phyloP scores from a whole-genome alignment of 2,797 vertebrate genomes.

The Onychomys arenicola region DNA sequence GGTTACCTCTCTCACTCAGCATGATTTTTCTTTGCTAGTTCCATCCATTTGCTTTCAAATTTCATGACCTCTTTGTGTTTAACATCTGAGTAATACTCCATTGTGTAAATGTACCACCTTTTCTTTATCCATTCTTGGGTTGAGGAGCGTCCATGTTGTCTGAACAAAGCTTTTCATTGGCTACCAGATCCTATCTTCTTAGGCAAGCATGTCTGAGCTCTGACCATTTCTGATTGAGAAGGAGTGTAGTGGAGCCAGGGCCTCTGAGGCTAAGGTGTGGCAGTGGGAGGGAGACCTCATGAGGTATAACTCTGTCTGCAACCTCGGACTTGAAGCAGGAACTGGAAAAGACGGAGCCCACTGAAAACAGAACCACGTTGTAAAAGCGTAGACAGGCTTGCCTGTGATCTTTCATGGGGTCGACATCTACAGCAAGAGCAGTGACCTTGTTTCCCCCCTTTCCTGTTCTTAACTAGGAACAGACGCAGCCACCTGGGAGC shows the following conservation, averaged over 20 bases:
- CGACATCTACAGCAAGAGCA: slow-evolving; percentile 87
- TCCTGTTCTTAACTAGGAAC: slow-evolving; percentile 90
- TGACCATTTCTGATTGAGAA: slow-evolving; percentile 77
- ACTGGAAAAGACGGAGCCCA: slow-evolving; percentile 88
- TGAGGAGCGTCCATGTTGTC: background rate
- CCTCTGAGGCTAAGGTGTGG: slow-evolving; percentile 51
- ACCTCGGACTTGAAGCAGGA: slow-evolving; percentile 87
- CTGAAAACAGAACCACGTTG: slow-evolving; percentile 85
- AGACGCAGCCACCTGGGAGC: slow-evolving; percentile 83
- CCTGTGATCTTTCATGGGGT: slow-evolving; percentile 88
- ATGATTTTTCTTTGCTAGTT: background rate
- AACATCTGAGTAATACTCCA: background rate
- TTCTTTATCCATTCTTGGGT: background rate
- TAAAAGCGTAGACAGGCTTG: slow-evolving; percentile 85
- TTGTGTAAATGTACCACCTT: background rate
- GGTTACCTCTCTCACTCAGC: background rate
- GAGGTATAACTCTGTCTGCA: slow-evolving; percentile 87
- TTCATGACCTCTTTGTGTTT: background rate
- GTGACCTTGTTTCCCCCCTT: slow-evolving; percentile 85
- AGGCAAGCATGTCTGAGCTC: slow-evolving; percentile 66
- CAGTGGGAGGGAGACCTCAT: slow-evolving; percentile 86
- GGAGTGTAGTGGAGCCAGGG: slow-evolving; percentile 60
- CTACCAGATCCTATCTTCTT: slow-evolving; percentile 72
- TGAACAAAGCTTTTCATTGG: slow-evolving; percentile 29
- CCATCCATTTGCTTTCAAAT: background rate